Evolutionary conservation across 2,113 vertebrate genomes (phyloP).

Genomic region (Zapus hudsonius): DNA sequence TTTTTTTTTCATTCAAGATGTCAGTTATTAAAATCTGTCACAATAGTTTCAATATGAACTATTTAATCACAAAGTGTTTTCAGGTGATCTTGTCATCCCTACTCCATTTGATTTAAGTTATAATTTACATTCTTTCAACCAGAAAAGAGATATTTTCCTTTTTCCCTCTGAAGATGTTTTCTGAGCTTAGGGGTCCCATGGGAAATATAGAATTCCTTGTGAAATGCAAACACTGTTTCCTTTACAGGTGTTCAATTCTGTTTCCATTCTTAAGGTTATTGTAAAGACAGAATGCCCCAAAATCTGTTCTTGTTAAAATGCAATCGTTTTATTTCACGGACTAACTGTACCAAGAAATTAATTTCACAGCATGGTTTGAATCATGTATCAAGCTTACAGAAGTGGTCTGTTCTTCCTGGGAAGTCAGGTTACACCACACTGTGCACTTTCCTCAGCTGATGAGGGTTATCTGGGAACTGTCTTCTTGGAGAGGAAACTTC

Average conservation of each 20-base stretch:
- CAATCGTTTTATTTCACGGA: conserved; percentile 40
- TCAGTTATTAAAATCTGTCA: conserved; percentile 62
- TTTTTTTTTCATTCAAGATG: conserved; percentile 23
- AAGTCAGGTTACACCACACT: not conserved
- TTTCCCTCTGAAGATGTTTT: conserved; percentile 27
- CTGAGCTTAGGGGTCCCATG: conserved; percentile 27
- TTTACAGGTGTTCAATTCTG: conserved; percentile 34
- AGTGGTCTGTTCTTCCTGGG: not conserved
- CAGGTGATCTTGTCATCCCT: conserved; percentile 60
- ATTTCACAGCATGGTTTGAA: not conserved
- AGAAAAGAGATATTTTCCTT: conserved; percentile 36
- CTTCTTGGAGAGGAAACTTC: not conserved
- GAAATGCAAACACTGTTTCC: conserved; percentile 51
- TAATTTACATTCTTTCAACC: conserved; percentile 46
- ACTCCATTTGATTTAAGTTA: conserved; percentile 63
- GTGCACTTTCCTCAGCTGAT: not conserved
- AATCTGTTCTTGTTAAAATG: conserved; percentile 35
- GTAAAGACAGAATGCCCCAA: not conserved
- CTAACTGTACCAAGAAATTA: not conserved
- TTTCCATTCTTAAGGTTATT: conserved; percentile 59
- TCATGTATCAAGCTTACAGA: not conserved
- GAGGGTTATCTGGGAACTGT: not conserved
- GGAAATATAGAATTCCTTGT: conserved; percentile 61
- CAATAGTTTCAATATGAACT: conserved; percentile 47
- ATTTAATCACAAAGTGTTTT: conserved; percentile 66